These are phyloP conservation scores for Montifringilla adamsi DNA, from an alignment of 2,113 vertebrate genomes.

Conservation along the genomic window DNA sequence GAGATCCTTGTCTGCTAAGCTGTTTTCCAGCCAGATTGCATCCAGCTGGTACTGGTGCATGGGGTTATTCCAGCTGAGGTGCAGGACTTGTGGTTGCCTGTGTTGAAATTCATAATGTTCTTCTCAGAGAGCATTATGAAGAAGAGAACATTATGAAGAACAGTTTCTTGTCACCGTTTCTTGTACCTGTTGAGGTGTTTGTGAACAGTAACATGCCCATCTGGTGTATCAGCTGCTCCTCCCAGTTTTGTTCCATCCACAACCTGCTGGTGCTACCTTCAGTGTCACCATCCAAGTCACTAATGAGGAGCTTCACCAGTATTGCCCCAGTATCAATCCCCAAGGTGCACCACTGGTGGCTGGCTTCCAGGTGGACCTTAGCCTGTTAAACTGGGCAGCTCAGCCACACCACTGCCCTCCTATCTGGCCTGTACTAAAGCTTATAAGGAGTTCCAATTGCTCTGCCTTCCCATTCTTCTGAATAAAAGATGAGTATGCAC, in stretches of 20 bases:
- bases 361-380: background rate
- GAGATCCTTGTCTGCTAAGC: background rate
- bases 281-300: background rate
- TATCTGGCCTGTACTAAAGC: background rate
- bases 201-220: background rate
- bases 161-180: background rate
- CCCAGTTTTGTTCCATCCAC: background rate
- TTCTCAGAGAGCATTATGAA: background rate
- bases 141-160: background rate
- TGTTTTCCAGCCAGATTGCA: background rate
- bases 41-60: background rate
- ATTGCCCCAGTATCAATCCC: background rate
- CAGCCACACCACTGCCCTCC: background rate
- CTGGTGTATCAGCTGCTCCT: background rate
- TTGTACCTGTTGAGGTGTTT: background rate
- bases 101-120: background rate
- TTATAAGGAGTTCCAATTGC: background rate
- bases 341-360: background rate
- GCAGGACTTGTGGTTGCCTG: background rate
- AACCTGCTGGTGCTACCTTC: background rate
- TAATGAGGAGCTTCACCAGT: background rate
- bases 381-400: background rate
- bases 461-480: background rate
- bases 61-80: background rate
- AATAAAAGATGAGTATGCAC: background rate